Conservation (phyloP, 2,113 vertebrate species). For the Pteruthius melanotis region DNA sequence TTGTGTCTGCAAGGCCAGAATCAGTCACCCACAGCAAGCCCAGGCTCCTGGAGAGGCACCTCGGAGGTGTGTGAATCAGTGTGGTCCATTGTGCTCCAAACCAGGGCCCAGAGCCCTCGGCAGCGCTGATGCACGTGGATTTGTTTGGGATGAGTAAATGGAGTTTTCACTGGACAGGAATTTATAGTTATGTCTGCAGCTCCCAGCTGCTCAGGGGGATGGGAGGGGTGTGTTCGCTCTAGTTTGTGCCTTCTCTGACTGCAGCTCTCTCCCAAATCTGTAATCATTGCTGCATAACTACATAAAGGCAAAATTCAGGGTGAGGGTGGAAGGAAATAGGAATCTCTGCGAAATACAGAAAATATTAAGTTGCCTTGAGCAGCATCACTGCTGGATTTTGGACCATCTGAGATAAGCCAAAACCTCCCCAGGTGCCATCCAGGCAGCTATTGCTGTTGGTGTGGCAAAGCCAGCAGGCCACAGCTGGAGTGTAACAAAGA, state of each 20-base stretch:
- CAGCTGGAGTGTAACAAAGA: not conserved
- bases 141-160: constrained; percentile 15
- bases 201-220: constrained; percentile 10
- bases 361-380: not conserved
- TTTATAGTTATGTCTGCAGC: not conserved
- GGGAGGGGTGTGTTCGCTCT: not conserved
- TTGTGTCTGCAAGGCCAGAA: not conserved
- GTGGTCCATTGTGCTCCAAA: not conserved
- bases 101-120: not conserved
- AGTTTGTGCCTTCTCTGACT: not conserved
- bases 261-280: not conserved
- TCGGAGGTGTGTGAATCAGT: not conserved
- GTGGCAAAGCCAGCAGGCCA: not conserved
- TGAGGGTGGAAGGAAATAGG: not conserved
- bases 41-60: not conserved
- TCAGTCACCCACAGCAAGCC: not conserved
- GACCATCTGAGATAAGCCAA: not conserved
- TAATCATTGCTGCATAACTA: not conserved
- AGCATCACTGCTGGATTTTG: not conserved
- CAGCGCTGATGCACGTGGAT: not conserved
- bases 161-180: constrained; percentile 3
- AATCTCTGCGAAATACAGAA: not conserved
- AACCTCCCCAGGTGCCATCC: not conserved
- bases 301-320: not conserved
- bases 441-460: not conserved